Evolutionary conservation across 2,797 vertebrate species (phyloP).

Genomic region (Aythya fuligula): DNA sequence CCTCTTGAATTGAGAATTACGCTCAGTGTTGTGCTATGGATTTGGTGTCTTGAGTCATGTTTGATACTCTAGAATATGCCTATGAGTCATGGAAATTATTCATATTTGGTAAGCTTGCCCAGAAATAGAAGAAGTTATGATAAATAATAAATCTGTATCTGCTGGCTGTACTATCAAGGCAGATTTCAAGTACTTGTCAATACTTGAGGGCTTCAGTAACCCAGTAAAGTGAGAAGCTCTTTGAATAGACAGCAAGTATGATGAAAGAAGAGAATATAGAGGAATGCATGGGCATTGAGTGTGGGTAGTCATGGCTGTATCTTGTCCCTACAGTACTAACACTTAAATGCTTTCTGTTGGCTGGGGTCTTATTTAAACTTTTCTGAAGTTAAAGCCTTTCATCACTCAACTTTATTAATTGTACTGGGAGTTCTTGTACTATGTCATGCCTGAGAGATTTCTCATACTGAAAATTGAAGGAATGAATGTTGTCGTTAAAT

Average conservation of each 20-base stretch:
- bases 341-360: background rate
- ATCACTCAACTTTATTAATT: background rate
- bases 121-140: background rate
- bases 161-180: background rate
- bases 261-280: background rate
- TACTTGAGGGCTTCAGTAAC: background rate
- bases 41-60: slow-evolving; percentile 2
- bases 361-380: background rate
- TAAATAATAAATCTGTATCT: background rate
- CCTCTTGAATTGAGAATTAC: background rate
- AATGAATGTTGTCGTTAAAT: background rate
- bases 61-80: background rate
- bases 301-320: background rate
- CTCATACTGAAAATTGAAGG: background rate
- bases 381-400: background rate
- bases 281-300: background rate
- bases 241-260: background rate
- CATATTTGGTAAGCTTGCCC: accelerated
- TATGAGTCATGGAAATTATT: background rate
- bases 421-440: background rate
- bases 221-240: background rate
- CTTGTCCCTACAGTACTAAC: background rate
- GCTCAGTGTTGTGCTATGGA: background rate
- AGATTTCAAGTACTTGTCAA: background rate
- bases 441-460: background rate